Conservation (phyloP, 2,797 vertebrate genomes). For the Dermochelys coriacea region DNA sequence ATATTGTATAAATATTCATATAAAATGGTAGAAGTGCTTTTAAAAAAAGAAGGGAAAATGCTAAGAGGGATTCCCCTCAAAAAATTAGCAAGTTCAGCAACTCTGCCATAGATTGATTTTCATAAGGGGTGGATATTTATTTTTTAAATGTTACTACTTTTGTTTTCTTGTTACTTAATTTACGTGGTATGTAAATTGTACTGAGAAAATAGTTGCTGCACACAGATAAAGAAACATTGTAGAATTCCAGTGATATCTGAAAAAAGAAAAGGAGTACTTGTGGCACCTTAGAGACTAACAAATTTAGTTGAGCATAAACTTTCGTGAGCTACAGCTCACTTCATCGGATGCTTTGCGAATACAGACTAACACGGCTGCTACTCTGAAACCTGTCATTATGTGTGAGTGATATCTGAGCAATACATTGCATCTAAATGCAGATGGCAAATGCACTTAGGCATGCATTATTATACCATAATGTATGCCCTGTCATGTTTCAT, state of each 20-base stretch:
- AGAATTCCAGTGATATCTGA: conserved; percentile 46
- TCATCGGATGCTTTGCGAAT: too few relatives aligned
- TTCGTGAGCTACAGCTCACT: too few relatives aligned
- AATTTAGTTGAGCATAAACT: too few relatives aligned
- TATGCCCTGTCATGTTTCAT: conserved; percentile 58
- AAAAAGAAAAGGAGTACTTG: too few relatives aligned
- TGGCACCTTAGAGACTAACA: too few relatives aligned
- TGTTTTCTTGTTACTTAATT: conserved; percentile 30
- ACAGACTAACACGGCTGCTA: too few relatives aligned
- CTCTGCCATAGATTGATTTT: conserved; percentile 31
- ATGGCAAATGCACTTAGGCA: conserved; percentile 59
- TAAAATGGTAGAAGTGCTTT: conserved; percentile 58
- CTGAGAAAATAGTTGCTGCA: background rate
- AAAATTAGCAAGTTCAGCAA: conserved; percentile 7
- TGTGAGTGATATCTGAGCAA: conserved; percentile 42
- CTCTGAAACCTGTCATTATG: too few relatives aligned
- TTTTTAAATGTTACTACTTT: conserved; percentile 27
- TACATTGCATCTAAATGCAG: conserved; percentile 51
- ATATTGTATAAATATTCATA: conserved; percentile 47
- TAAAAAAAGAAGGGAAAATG: conserved; percentile 47
- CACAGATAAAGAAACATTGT: background rate
- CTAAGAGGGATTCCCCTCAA: background rate
- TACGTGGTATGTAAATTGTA: background rate
- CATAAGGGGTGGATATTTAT: background rate
- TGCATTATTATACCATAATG: conserved; percentile 57